Conservation (phyloP, 2,113 vertebrate genomes). For the Hydropotes inermis region DNA sequence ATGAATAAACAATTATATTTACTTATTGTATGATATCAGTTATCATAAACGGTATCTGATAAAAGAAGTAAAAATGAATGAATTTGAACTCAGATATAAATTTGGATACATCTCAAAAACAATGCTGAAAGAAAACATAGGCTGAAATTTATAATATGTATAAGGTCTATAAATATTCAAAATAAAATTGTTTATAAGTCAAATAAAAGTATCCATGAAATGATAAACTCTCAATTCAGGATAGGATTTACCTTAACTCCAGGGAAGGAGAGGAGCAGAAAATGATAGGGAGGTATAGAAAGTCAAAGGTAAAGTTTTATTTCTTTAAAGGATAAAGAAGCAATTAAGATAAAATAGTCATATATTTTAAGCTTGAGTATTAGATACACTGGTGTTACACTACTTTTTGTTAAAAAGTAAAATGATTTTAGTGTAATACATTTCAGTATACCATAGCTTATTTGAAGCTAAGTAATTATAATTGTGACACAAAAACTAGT, state of each 20-base stretch:
- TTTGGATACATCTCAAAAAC: neutral
- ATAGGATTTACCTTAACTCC: neutral
- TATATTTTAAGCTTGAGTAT: neutral
- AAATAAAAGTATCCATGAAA: neutral
- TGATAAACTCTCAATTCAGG: neutral
- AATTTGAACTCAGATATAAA: neutral
- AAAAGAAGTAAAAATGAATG: conserved; percentile 27
- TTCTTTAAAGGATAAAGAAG: conserved; percentile 10
- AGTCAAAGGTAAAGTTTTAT: neutral
- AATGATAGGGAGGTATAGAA: neutral
- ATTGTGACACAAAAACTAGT: neutral
- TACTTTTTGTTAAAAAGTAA: conserved; percentile 3
- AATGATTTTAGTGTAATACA: neutral
- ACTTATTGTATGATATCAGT: neutral
- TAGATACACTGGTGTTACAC: neutral
- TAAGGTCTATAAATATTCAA: neutral
- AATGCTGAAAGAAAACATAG: neutral
- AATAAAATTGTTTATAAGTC: neutral
- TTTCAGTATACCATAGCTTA: neutral
- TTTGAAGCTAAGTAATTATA: neutral
- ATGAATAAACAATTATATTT: neutral
- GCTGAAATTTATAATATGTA: neutral
- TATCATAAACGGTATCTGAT: neutral
- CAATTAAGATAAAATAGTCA: conserved; percentile 25
- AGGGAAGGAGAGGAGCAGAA: neutral